Evolutionary conservation across 2,888 invertebrate genomes (phyloP).

Genomic region (Heliconius aoede): DNA sequence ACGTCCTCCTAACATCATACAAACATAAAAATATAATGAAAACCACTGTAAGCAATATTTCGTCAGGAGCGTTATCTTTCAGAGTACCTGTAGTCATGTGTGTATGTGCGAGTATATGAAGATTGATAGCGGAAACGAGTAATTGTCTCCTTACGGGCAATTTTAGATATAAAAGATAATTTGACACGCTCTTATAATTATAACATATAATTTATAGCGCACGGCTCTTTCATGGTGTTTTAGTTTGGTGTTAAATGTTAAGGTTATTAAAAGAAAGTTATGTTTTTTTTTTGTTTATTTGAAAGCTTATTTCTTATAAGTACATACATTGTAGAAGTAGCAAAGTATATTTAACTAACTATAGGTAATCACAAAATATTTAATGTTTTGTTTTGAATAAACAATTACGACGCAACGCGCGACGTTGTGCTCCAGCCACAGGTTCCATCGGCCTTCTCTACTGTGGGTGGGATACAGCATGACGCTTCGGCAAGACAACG

Average conservation of each 20-base stretch:
- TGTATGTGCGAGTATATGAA: background rate
- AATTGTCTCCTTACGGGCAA: constrained; percentile 37
- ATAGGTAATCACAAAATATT: no score
- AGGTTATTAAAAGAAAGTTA: background rate
- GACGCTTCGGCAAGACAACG: no score
- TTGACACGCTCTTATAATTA: constrained; percentile 32
- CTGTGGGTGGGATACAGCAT: no score
- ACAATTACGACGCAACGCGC: background rate
- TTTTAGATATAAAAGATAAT: constrained; percentile 35
- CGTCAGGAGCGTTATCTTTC: background rate
- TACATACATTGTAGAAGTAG: no score
- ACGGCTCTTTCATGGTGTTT: constrained; percentile 10
- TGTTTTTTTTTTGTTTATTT: no score
- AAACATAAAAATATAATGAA: background rate
- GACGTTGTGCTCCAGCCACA: background rate
- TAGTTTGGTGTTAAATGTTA: background rate
- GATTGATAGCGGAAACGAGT: constrained; percentile 37
- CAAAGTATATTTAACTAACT: no score
- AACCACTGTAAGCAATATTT: background rate
- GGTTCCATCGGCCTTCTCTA: no score
- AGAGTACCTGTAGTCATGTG: background rate
- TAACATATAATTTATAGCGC: constrained; percentile 9
- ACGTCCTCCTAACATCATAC: background rate
- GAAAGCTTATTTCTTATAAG: no score
- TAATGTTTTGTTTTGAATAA: no score